phyloP scores from a whole-genome alignment of 2,113 vertebrate genomes.

The Synodontis membranacea region DNA sequence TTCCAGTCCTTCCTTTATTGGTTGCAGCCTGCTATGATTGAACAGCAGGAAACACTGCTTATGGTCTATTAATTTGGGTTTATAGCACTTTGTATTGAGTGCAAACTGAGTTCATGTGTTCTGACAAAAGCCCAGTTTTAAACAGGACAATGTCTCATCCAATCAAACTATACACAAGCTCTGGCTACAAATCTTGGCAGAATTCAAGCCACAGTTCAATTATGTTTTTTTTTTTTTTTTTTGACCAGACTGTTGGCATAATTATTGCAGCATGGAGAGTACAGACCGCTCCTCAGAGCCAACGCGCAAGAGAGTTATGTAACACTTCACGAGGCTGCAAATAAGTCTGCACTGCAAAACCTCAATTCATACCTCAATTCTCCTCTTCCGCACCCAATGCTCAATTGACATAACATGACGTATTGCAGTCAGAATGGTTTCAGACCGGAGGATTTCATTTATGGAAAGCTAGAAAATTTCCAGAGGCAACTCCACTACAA shows the following conservation, averaged over 20 bases:
- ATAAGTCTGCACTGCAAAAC: conserved; percentile 34
- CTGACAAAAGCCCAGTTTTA: not conserved
- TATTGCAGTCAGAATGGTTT: conserved; percentile 3
- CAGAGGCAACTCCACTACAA: not conserved
- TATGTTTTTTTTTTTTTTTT: conserved; percentile 37
- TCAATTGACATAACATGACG: conserved; percentile 53
- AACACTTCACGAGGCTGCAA: conserved; percentile 23
- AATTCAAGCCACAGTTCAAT: conserved; percentile 37
- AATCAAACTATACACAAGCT: not conserved
- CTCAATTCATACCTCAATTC: conserved; percentile 40
- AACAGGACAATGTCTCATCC: not conserved
- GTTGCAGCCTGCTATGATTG: not conserved
- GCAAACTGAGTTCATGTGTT: not conserved
- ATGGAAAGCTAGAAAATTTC: conserved; percentile 36
- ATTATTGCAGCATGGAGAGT: not conserved
- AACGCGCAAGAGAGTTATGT: conserved; percentile 19
- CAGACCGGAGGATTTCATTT: not conserved
- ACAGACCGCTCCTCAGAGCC: not conserved
- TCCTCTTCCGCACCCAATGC: conserved; percentile 56
- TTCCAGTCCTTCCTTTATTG: not conserved
- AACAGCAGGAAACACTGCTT: too few species aligned
- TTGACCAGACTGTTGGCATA: not conserved
- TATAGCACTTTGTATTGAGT: not conserved
- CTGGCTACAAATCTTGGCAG: not conserved
- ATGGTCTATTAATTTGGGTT: not conserved